Evolutionary conservation across 2,113 vertebrate species (phyloP).

Genomic region (Leptocoma aspasia): DNA sequence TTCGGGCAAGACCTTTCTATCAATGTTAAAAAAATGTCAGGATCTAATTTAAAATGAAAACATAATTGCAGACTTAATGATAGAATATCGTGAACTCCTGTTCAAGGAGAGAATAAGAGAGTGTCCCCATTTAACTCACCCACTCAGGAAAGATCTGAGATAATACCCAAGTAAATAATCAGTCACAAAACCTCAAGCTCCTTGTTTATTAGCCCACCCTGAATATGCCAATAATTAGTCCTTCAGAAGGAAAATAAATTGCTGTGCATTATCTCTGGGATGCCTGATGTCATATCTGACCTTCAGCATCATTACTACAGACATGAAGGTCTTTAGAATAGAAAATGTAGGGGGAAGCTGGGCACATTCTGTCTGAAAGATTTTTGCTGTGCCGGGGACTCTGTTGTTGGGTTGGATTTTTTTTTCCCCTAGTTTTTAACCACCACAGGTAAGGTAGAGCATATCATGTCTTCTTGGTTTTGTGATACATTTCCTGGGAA

Average conservation of each 20-base stretch:
- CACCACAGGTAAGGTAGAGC: background rate
- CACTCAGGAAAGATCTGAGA: background rate
- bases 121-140: background rate
- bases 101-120: conserved; percentile 1
- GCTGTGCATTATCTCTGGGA: conserved; percentile 41
- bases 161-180: conserved; percentile 42
- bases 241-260: conserved; percentile 66
- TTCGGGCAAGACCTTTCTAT: conserved; percentile 9
- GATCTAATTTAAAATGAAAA: conserved; percentile 37
- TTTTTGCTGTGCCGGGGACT: background rate
- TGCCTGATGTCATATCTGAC: conserved; percentile 62
- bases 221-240: conserved; percentile 63
- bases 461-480: background rate
- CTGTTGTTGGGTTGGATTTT: background rate
- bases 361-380: background rate
- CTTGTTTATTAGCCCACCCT: conserved; percentile 30
- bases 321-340: conserved; percentile 31
- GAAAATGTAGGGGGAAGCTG: background rate
- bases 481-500: background rate
- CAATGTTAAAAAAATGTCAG: conserved; percentile 29
- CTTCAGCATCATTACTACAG: conserved; percentile 66
- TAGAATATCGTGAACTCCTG: background rate
- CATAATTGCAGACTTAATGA: conserved; percentile 16
- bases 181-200: background rate
- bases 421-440: background rate